These are phyloP conservation scores for Macrocentrus cingulum DNA, from an alignment of 1,140 invertebrate genomes.

Conservation along the genomic window DNA sequence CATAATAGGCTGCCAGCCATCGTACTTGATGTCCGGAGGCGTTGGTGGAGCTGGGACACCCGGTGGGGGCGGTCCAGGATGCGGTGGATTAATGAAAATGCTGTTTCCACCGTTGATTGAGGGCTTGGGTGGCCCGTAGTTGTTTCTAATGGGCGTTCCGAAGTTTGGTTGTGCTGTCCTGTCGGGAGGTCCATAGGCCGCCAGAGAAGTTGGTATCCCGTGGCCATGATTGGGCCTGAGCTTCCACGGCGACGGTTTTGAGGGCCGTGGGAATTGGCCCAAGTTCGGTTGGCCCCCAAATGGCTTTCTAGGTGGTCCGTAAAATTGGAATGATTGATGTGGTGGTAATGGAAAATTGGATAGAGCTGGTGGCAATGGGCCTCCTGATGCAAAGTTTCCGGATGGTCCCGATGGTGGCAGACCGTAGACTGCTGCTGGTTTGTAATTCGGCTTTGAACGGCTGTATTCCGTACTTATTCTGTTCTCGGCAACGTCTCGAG, in stretches of 20 bases:
- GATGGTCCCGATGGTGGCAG: constrained; percentile 43
- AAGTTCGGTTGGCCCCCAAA: constrained; percentile 49
- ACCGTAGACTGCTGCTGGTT: constrained; percentile 53
- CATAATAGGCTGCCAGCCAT: constrained; percentile 82
- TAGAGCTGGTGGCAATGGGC: constrained; percentile 49
- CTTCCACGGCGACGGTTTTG: constrained; percentile 48
- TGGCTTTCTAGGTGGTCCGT: constrained; percentile 52
- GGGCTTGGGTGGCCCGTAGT: constrained; percentile 49
- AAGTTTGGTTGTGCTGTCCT: constrained; percentile 31
- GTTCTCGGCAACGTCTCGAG: constrained; percentile 38
- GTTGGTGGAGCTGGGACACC: constrained; percentile 73
- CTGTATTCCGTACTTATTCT: constrained; percentile 52
- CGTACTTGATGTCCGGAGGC: constrained; percentile 74
- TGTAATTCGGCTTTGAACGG: constrained; percentile 35
- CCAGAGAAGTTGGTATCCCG: constrained; percentile 42
- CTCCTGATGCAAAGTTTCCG: constrained; percentile 49
- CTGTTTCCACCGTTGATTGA: constrained; percentile 54
- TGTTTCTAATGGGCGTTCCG: constrained; percentile 17
- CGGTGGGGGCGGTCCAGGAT: constrained; percentile 49
- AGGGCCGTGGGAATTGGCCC: constrained; percentile 25
- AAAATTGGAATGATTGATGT: constrained; percentile 49
- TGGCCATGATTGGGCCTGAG: constrained; percentile 41
- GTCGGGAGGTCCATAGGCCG: constrained; percentile 48
- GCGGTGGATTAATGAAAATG: constrained; percentile 56
- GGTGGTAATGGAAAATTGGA: constrained; percentile 50